Percentiles rank a stretch among this genome's conserved stretches.
These are phyloP conservation scores for Laodelphax striatellus DNA, from an alignment of 1,140 invertebrate species.

Conservation along the genomic window DNA sequence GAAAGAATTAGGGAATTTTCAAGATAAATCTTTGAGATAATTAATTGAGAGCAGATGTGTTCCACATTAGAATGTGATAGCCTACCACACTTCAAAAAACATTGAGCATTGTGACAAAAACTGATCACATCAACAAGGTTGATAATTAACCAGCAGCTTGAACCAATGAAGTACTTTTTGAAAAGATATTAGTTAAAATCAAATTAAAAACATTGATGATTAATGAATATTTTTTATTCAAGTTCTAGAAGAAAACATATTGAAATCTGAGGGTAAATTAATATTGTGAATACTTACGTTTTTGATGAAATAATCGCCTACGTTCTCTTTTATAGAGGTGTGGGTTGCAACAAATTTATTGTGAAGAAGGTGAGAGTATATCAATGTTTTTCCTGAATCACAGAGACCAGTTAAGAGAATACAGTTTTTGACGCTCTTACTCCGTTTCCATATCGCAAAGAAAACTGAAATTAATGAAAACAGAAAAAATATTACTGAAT, in stretches of 20 bases:
- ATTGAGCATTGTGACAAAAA: too few species aligned
- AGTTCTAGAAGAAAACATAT: neutral
- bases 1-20: too few species aligned
- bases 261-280: neutral
- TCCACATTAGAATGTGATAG: too few species aligned
- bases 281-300: slow-evolving; percentile 33
- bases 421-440: slow-evolving; percentile 40
- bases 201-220: too few species aligned
- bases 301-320: slow-evolving; percentile 49
- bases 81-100: too few species aligned
- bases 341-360: slow-evolving; percentile 61
- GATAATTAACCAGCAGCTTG: too few species aligned
- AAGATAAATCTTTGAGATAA: too few species aligned
- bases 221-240: too few species aligned
- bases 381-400: slow-evolving; percentile 75
- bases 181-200: too few species aligned
- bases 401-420: slow-evolving; percentile 71
- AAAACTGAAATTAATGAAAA: slow-evolving; percentile 37
- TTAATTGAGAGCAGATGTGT: too few species aligned
- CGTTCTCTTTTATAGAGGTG: slow-evolving; percentile 78
- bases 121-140: too few species aligned
- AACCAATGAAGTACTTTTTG: too few species aligned
- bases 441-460: slow-evolving; percentile 42
- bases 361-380: slow-evolving; percentile 61
- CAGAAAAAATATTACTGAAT: slow-evolving; percentile 19